phyloP scores from a whole-genome alignment of 2,888 invertebrate species.

The Heliconius ethilla region DNA sequence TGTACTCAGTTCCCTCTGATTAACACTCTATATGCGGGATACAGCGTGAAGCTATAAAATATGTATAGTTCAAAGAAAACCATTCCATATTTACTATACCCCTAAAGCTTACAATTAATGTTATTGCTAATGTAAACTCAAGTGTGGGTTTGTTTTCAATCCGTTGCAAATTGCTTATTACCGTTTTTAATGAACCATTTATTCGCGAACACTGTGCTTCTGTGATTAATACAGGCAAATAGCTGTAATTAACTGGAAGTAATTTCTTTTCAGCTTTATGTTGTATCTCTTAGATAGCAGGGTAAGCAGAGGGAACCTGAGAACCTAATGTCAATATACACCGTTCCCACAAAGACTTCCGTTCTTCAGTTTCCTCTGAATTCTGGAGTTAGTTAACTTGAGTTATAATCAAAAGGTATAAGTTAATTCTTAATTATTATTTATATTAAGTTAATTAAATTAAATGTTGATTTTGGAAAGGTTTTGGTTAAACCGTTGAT shows the following conservation, averaged over 20 bases:
- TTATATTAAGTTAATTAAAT: background rate
- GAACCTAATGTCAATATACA: too few species aligned
- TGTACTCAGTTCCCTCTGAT: too few species aligned
- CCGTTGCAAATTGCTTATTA: slow-evolving; percentile 28
- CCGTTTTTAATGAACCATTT: slow-evolving; percentile 31
- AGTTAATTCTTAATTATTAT: background rate
- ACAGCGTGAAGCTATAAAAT: slow-evolving; percentile 5
- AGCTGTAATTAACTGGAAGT: slow-evolving; percentile 22
- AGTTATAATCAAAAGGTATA: too few species aligned
- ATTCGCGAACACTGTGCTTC: slow-evolving; percentile 17
- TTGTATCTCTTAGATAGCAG: too few species aligned
- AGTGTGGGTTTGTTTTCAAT: slow-evolving; percentile 25
- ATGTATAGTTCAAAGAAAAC: background rate
- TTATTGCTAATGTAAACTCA: slow-evolving; percentile 5
- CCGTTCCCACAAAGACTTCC: too few species aligned
- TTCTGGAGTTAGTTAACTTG: too few species aligned
- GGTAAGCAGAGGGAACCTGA: too few species aligned
- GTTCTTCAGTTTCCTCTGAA: too few species aligned
- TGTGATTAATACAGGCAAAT: slow-evolving; percentile 25
- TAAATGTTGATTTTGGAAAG: background rate
- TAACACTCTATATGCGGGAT: background rate
- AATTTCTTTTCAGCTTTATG: background rate
- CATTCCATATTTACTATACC: background rate
- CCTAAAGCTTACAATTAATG: background rate
- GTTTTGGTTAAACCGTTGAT: background rate